These are phyloP conservation scores for Phoxinus dragarum DNA, from an alignment of 2,797 vertebrate species.

Conservation along the genomic window DNA sequence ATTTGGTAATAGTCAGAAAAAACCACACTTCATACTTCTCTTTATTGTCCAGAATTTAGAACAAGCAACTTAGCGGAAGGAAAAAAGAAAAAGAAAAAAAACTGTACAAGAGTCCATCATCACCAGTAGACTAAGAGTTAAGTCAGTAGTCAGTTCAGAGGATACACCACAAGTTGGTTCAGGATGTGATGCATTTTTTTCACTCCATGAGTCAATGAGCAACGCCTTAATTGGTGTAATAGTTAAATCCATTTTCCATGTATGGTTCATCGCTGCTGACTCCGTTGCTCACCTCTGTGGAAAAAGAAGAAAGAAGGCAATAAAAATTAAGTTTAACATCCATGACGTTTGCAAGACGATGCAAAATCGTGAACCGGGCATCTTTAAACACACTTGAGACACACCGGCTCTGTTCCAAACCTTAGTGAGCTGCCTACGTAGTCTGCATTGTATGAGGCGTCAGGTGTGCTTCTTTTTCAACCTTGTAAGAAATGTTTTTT, in stretches of 20 bases:
- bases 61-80: constrained; percentile 22
- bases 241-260: constrained; percentile 83
- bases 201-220: constrained; percentile 63
- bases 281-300: constrained; percentile 89
- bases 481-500: neutral
- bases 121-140: constrained; percentile 44
- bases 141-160: constrained; percentile 49
- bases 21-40: constrained; percentile 10
- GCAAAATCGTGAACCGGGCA: neutral
- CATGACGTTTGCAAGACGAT: neutral
- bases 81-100: neutral
- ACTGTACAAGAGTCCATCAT: constrained; percentile 43
- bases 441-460: neutral
- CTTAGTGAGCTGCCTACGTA: neutral
- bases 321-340: neutral
- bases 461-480: neutral
- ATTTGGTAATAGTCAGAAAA: constrained; percentile 55
- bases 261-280: constrained; percentile 86
- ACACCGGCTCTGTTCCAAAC: neutral
- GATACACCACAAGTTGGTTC: constrained; percentile 33
- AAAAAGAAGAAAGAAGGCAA: constrained; percentile 58
- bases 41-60: constrained; percentile 15
- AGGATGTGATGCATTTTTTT: neutral
- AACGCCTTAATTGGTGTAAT: constrained; percentile 79
- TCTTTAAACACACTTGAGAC: neutral